Evolutionary conservation across 1,140 invertebrate genomes (phyloP).

Genomic region (Cydia fagiglandana): DNA sequence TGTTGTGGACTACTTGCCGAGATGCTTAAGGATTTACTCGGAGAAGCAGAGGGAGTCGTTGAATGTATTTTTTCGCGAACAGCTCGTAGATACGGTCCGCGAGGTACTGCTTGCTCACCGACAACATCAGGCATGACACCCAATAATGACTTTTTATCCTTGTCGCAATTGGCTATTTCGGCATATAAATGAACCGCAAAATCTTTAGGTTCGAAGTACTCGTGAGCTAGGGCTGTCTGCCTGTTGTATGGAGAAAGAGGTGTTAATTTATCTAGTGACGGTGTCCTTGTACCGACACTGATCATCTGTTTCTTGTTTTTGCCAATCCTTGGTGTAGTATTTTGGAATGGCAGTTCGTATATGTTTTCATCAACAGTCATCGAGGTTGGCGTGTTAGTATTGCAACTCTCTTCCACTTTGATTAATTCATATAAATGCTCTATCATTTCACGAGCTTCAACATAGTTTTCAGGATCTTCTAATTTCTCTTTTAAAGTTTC

Average conservation of each 20-base stretch:
- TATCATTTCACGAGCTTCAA: conserved; percentile 87
- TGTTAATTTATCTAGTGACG: conserved; percentile 82
- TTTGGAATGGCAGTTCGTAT: conserved; percentile 82
- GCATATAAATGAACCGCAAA: conserved; percentile 85
- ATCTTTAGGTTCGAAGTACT: conserved; percentile 87
- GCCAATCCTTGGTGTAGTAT: conserved; percentile 66
- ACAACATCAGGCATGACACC: conserved; percentile 70
- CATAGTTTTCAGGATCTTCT: conserved; percentile 86
- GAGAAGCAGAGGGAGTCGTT: conserved; percentile 37
- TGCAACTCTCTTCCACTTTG: conserved; percentile 86
- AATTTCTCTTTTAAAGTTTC: conserved; percentile 84
- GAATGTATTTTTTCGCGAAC: conserved; percentile 62
- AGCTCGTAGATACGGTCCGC: conserved; percentile 68
- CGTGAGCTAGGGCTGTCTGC: conserved; percentile 81
- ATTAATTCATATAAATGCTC: conserved; percentile 89
- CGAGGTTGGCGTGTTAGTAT: conserved; percentile 73
- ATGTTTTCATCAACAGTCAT: conserved; percentile 81
- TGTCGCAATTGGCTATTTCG: conserved; percentile 80
- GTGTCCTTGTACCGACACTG: conserved; percentile 81
- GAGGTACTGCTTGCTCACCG: conserved; percentile 61
- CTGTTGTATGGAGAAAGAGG: conserved; percentile 76
- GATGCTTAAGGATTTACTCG: conserved; percentile 39
- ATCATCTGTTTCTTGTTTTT: conserved; percentile 75
- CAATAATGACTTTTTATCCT: conserved; percentile 59
- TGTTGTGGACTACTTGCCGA: conserved; percentile 40